Conservation (phyloP, 1,140 invertebrate species). For the Neoseiulus cucumeris region DNA sequence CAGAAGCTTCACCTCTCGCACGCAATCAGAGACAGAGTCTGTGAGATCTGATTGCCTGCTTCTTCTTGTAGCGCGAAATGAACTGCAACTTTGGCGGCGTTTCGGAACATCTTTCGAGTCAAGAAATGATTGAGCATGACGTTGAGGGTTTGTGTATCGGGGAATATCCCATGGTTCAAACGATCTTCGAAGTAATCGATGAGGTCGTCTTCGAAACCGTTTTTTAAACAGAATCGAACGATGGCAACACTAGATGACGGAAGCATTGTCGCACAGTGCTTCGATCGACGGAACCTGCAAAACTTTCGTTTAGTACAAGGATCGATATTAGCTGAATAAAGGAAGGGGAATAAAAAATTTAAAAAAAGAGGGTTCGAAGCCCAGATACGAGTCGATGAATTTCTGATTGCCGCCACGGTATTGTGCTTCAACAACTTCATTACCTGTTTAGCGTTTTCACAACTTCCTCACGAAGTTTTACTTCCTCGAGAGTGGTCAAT, state of each 20-base stretch:
- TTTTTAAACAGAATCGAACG: conserved; percentile 42
- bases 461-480: neutral
- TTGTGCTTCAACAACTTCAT: neutral
- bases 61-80: conserved; percentile 78
- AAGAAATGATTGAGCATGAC: conserved; percentile 61
- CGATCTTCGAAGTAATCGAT: conserved; percentile 52
- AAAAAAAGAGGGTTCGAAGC: no score
- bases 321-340: no score
- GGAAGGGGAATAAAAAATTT: no score
- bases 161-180: conserved; percentile 68
- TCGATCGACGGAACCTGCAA: neutral
- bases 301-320: neutral
- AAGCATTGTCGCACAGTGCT: neutral
- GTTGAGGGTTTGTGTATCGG: conserved; percentile 54
- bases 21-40: conserved; percentile 33
- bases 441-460: neutral
- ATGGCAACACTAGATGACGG: conserved; percentile 36
- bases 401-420: no score
- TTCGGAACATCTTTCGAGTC: conserved; percentile 37
- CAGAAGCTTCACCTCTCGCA: neutral
- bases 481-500: neutral
- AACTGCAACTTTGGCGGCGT: conserved; percentile 51
- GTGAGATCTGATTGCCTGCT: conserved; percentile 44
- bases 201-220: conserved; percentile 38
- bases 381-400: no score